Evolutionary conservation across 2,888 invertebrate species (phyloP).

Genomic region (Sipunculus nudus): DNA sequence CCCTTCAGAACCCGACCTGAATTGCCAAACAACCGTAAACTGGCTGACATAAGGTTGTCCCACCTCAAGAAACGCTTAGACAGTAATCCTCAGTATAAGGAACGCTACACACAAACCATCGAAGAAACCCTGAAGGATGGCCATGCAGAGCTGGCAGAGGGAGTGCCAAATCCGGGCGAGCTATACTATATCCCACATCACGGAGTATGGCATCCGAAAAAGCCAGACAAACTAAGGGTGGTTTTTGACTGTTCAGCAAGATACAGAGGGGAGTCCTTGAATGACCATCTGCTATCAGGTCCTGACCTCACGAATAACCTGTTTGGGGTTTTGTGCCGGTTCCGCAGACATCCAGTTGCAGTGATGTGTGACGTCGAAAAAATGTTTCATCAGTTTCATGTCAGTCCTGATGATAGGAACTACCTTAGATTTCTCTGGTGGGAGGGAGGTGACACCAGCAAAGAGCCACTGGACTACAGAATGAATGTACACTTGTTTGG

Average conservation of each 20-base stretch:
- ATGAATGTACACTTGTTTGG: conserved; percentile 31
- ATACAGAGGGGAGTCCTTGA: conserved; percentile 17
- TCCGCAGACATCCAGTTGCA: conserved; percentile 18
- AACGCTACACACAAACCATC: conserved; percentile 14
- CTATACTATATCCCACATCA: conserved; percentile 28
- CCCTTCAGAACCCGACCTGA: conserved; percentile 5
- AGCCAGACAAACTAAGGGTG: conserved; percentile 24
- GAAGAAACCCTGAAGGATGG: conserved; percentile 1
- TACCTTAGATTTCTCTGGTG: conserved; percentile 27
- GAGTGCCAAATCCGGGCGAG: background rate
- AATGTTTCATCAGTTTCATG: conserved; percentile 26
- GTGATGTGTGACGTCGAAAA: conserved; percentile 21
- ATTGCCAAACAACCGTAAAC: conserved; percentile 18
- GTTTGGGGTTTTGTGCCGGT: conserved; percentile 22
- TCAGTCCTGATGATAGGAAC: conserved; percentile 14
- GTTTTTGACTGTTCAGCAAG: conserved; percentile 27
- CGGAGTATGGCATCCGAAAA: conserved; percentile 26
- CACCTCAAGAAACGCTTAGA: conserved; percentile 5
- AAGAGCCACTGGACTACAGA: conserved; percentile 2
- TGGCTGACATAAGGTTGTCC: conserved; percentile 3
- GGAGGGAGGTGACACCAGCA: conserved; percentile 1
- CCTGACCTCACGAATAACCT: conserved; percentile 28
- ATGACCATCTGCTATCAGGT: conserved; percentile 18
- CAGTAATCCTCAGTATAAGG: background rate
- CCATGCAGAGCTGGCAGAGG: conserved; percentile 11